phyloP scores from a whole-genome alignment of 2,113 vertebrate genomes.

The Gobio gobio region DNA sequence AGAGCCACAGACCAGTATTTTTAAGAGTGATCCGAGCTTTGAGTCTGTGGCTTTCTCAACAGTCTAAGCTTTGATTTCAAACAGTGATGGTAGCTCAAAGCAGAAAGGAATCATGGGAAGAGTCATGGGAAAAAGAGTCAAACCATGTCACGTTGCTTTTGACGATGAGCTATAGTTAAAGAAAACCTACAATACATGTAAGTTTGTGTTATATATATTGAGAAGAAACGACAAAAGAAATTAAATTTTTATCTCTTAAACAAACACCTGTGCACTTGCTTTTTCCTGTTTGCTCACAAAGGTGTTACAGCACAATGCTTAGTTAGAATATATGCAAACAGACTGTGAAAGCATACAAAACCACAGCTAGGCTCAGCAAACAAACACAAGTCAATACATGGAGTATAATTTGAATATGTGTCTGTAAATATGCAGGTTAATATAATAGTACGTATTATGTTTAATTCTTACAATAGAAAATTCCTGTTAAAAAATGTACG shows the following conservation, averaged over 20 bases:
- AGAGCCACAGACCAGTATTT: neutral
- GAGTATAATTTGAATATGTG: neutral
- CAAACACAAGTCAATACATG: slow-evolving; percentile 5
- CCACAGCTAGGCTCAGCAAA: slow-evolving; percentile 10
- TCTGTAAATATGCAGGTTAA: neutral
- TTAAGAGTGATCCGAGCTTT: slow-evolving; percentile 14
- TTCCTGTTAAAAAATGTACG: neutral
- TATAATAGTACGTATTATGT: neutral
- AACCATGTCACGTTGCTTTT: slow-evolving; percentile 9
- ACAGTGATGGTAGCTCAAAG: slow-evolving; percentile 8
- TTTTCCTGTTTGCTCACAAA: neutral
- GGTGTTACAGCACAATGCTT: slow-evolving; percentile 1
- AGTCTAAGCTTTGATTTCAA: slow-evolving; percentile 17
- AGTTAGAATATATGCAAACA: slow-evolving; percentile 1
- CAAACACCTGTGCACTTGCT: neutral
- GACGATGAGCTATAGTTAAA: neutral
- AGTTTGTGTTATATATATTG: neutral
- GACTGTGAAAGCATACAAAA: neutral
- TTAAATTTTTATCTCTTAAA: neutral
- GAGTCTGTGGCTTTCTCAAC: neutral
- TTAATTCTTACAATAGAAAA: neutral
- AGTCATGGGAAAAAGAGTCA: slow-evolving; percentile 20
- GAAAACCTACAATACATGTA: neutral
- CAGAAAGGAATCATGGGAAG: slow-evolving; percentile 12
- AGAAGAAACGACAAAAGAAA: neutral